Conservation (phyloP, 2,888 invertebrate genomes). For the Heterodera filipjevi region DNA sequence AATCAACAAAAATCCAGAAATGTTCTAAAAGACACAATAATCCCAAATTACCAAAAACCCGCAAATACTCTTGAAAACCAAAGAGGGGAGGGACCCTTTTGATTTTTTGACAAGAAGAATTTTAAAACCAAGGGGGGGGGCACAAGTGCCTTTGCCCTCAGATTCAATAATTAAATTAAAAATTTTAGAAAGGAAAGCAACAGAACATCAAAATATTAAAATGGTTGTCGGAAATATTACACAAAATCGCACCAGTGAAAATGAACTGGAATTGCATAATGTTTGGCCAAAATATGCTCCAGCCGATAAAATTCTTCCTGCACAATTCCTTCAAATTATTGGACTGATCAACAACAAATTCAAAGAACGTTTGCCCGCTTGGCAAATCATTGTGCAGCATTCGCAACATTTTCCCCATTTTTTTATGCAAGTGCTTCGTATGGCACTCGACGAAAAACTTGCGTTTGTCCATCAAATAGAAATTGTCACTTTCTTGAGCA, state of each 20-base stretch:
- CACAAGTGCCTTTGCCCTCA: no score
- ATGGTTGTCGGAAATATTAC: neutral
- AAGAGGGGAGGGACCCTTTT: no score
- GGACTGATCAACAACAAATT: slow-evolving; percentile 98
- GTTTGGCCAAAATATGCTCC: slow-evolving; percentile 19
- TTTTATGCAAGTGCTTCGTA: slow-evolving; percentile 65
- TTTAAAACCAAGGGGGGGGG: no score
- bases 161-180: no score
- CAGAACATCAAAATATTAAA: no score
- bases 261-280: slow-evolving; percentile 15
- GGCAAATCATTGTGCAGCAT: slow-evolving; percentile 75
- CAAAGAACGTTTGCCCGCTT: slow-evolving; percentile 86
- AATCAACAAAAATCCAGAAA: no score
- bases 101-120: no score
- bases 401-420: slow-evolving; percentile 66
- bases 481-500: slow-evolving; percentile 86
- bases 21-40: no score
- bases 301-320: slow-evolving; percentile 6
- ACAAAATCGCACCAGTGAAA: neutral
- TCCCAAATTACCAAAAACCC: no score
- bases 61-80: no score
- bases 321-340: slow-evolving; percentile 73
- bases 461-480: slow-evolving; percentile 78
- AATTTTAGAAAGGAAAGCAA: no score
- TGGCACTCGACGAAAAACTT: slow-evolving; percentile 72